Conservation (phyloP, 2,113 vertebrate genomes). For the Cacatua alba region DNA sequence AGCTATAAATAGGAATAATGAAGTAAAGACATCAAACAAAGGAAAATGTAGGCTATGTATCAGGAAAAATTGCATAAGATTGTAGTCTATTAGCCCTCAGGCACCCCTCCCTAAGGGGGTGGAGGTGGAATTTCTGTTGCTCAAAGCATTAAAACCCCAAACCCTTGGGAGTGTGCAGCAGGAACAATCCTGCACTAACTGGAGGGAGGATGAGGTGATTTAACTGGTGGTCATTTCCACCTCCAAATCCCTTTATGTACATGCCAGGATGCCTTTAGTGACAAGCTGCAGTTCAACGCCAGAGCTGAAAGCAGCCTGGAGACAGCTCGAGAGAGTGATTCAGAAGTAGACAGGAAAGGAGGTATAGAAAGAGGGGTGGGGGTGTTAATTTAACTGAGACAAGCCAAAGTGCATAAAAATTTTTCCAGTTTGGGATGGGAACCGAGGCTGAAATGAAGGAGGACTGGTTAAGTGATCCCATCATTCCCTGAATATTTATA, state of each 20-base stretch:
- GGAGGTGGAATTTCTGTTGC: conserved; percentile 44
- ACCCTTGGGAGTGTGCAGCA: not conserved
- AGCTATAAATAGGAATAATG: conserved; percentile 5
- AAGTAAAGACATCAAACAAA: conserved; percentile 46
- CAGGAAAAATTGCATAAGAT: conserved; percentile 48
- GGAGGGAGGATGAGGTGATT: conserved; percentile 34
- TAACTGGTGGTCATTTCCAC: conserved; percentile 60
- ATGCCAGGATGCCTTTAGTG: conserved; percentile 37
- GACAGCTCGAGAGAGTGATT: not conserved
- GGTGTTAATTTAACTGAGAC: conserved; percentile 2
- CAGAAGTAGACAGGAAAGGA: conserved; percentile 50
- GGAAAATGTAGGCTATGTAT: conserved; percentile 57
- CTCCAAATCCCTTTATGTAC: conserved; percentile 31
- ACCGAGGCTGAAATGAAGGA: conserved; percentile 29
- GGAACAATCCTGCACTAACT: not conserved
- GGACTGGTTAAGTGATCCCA: conserved; percentile 15
- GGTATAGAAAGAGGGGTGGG: conserved; percentile 36
- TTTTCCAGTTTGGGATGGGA: conserved; percentile 45
- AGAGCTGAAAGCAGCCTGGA: conserved; percentile 41
- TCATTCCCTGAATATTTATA: conserved; percentile 36
- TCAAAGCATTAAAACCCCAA: conserved; percentile 23
- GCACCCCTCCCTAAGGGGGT: conserved; percentile 5
- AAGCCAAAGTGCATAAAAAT: conserved; percentile 41
- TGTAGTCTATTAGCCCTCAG: conserved; percentile 15
- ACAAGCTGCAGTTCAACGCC: not conserved